Evolutionary conservation across 2,113 vertebrate species (phyloP).

Genomic region (Forbesichthys agassizii): DNA sequence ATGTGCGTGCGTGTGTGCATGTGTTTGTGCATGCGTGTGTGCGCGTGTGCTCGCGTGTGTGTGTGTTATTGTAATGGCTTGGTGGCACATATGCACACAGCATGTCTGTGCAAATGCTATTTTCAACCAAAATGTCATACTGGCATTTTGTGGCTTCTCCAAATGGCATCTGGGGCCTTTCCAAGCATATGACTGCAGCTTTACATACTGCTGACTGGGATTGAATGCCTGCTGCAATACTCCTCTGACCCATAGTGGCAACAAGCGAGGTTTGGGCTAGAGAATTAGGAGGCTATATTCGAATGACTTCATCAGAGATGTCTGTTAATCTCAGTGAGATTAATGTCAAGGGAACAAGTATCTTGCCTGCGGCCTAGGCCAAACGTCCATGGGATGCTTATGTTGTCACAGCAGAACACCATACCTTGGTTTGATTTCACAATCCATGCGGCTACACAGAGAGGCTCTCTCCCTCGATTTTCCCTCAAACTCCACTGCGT

Average conservation of each 20-base stretch:
- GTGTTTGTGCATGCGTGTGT: background rate
- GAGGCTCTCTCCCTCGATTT: background rate
- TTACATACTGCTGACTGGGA: conserved; percentile 16
- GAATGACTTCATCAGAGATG: conserved; percentile 10
- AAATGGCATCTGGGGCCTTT: conserved; percentile 29
- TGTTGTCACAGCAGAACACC: background rate
- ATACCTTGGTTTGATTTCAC: background rate
- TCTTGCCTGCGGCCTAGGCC: background rate
- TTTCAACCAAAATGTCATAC: conserved; percentile 38
- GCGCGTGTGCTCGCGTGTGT: background rate
- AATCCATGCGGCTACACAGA: conserved; percentile 18
- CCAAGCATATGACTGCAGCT: conserved; percentile 26
- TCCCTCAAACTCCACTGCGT: conserved; percentile 16
- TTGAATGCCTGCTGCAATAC: conserved; percentile 13
- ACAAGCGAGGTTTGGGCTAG: conserved; percentile 11
- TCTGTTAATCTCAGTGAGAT: conserved; percentile 19
- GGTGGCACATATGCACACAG: conserved; percentile 10
- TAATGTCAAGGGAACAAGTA: background rate
- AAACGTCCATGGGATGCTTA: conserved; percentile 10
- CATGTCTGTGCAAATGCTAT: conserved; percentile 6
- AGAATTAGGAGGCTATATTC: conserved; percentile 18
- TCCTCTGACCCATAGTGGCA: conserved; percentile 29
- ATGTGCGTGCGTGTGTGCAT: background rate
- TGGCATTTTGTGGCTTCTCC: conserved; percentile 9
- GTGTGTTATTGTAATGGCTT: background rate